Evolutionary conservation across 2,797 vertebrate species (phyloP).

Genomic region (Anas capensis): DNA sequence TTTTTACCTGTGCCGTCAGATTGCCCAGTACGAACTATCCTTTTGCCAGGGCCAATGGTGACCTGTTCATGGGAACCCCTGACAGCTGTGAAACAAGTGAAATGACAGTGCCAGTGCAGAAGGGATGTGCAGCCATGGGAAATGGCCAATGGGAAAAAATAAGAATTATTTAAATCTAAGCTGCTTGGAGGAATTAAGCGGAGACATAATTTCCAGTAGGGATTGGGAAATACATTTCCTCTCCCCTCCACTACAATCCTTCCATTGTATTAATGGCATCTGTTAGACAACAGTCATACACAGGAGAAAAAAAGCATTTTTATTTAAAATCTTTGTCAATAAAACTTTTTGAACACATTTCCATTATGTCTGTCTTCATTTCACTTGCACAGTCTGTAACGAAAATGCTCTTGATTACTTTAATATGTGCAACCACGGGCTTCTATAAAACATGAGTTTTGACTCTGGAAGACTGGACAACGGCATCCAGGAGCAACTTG

Average conservation of each 20-base stretch:
- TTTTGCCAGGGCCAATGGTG: background rate
- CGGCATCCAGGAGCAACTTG: slow-evolving; percentile 24
- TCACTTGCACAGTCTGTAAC: slow-evolving; percentile 56
- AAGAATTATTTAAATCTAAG: slow-evolving; percentile 20
- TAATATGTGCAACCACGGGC: slow-evolving; percentile 36
- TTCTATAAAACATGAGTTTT: background rate
- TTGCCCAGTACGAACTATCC: background rate
- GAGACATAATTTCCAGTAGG: slow-evolving; percentile 59
- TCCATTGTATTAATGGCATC: slow-evolving; percentile 58
- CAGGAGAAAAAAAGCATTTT: slow-evolving; percentile 12
- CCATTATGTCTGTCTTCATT: slow-evolving; percentile 58
- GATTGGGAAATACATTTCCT: slow-evolving; percentile 68
- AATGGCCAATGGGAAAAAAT: background rate
- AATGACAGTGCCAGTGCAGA: background rate
- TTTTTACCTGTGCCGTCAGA: too few relatives aligned
- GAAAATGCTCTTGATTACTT: slow-evolving; percentile 53
- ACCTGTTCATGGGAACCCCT: background rate
- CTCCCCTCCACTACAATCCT: slow-evolving; percentile 40
- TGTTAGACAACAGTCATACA: slow-evolving; percentile 39
- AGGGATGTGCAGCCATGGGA: background rate
- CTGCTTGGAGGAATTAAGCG: slow-evolving; percentile 58
- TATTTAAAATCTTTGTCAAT: slow-evolving; percentile 47
- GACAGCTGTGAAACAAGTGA: background rate
- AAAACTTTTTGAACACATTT: slow-evolving; percentile 43
- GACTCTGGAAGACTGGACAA: background rate